Evolutionary conservation across 2,888 invertebrate genomes (phyloP), one percentile per base, ranked within the genome.

Genomic region (Punctoribates punctum): DNA sequence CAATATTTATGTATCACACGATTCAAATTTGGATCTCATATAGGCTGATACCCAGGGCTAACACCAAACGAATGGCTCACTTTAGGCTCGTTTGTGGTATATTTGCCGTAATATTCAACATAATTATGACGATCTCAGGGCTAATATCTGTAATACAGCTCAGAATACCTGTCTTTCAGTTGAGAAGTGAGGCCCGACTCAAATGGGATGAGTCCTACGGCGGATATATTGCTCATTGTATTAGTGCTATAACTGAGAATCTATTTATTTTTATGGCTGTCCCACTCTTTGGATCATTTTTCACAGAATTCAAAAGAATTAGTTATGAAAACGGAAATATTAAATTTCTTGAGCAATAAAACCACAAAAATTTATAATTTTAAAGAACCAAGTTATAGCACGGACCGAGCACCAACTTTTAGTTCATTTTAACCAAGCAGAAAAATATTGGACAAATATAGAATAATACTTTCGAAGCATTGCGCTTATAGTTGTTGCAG

Each of bases 201-300:
- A 4, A n/a, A 17, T 46, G 70, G 70, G 46, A 70, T 23, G 23
- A 70, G 9, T 17, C 34, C 2, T n/a, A 34, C 5, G 70, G 70
- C 13, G 70, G 70, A 23, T 70, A 70, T 70, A 23, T 70, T 2
- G 20, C 13, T 23, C 70, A 70, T 46, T 38, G 8, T 23, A 9
- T 70, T 11, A 70, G 70, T 15, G 42, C 70, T 46, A 20, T 46
- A 1, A 4, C 23, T 1, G 70, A 70, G n/a, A 20, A 46, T 20
- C 3, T 46, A 20, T 13, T 15, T 2, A 70, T 70, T 23, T 70
- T 38, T 25, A 42, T 70, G 23, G 11, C 42, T 1, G 23, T 23
- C 23, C 70, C 70, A 5, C 42, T 70, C 20, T 70, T 13, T 70
- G 70, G 23, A 0, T 46, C 70, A 0, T 70, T 46, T 70, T n/a